phyloP scores from a whole-genome alignment of 2,113 vertebrate species.

The Gracilinanus agilis region DNA sequence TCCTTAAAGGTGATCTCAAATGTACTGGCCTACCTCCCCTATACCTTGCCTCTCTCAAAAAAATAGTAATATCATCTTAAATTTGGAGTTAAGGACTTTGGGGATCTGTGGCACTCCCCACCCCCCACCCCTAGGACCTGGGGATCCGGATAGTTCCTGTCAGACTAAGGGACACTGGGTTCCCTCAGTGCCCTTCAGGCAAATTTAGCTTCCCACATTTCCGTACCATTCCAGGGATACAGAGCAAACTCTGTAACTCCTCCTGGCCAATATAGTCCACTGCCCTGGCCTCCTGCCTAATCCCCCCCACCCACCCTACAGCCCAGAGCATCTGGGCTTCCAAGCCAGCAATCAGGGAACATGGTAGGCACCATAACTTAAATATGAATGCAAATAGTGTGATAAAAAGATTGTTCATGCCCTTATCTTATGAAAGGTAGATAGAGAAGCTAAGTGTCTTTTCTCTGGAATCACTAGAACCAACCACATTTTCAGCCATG shows the following conservation, averaged over 20 bases:
- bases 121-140: slow-evolving; percentile 49
- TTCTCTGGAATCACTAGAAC: not conserved
- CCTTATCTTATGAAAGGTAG: not conserved
- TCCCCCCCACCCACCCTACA: not conserved
- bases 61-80: not conserved
- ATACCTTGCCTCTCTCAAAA: not conserved
- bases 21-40: not conserved
- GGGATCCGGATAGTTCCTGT: slow-evolving; percentile 47
- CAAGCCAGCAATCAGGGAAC: not conserved
- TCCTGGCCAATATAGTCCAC: not conserved
- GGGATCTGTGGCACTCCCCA: slow-evolving; percentile 39
- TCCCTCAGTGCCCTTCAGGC: slow-evolving; percentile 55
- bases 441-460: not conserved
- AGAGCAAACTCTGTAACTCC: not conserved
- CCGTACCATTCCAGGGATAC: slow-evolving; percentile 56
- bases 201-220: slow-evolving; percentile 67
- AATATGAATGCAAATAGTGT: not conserved
- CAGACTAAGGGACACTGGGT: slow-evolving; percentile 50
- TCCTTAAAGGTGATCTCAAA: not conserved
- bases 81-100: not conserved
- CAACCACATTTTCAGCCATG: rapidly evolving
- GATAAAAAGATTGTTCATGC: not conserved
- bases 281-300: not conserved
- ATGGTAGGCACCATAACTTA: not conserved
- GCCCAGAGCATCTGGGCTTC: not conserved